Conservation (phyloP, 2,113 vertebrate species). For the Galeopterus variegatus region DNA sequence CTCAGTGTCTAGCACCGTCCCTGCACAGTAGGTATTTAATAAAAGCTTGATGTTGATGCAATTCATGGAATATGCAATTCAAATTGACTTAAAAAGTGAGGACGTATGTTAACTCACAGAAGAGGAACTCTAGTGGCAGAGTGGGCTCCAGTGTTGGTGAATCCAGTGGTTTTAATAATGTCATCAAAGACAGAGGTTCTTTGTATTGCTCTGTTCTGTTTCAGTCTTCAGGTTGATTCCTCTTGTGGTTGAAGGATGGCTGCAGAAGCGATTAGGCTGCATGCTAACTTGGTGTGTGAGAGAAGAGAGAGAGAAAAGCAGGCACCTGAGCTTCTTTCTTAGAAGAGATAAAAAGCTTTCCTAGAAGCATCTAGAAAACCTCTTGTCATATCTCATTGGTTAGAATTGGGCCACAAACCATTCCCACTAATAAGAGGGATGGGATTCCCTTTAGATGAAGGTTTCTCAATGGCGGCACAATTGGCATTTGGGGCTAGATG, state of each 20-base stretch:
- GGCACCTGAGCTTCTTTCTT: background rate
- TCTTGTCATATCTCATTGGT: background rate
- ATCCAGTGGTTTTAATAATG: background rate
- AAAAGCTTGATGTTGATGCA: constrained; percentile 6
- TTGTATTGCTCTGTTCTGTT: background rate
- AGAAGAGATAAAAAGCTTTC: background rate
- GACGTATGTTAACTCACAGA: background rate
- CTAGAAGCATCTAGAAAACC: background rate
- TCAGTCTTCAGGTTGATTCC: background rate
- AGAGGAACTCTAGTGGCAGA: background rate
- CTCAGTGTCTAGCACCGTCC: background rate
- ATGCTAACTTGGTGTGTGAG: background rate
- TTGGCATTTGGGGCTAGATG: background rate
- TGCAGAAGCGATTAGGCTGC: background rate
- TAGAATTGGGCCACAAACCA: background rate
- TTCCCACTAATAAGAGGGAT: background rate
- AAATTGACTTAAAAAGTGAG: background rate
- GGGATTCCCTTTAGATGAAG: background rate
- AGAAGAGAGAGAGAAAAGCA: background rate
- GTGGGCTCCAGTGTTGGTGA: background rate
- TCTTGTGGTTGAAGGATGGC: background rate
- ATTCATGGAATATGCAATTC: background rate
- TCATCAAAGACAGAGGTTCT: background rate
- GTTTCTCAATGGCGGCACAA: background rate
- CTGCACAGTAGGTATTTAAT: background rate